phyloP scores from a whole-genome alignment of 1,140 invertebrate genomes.

The Formica selysi region DNA sequence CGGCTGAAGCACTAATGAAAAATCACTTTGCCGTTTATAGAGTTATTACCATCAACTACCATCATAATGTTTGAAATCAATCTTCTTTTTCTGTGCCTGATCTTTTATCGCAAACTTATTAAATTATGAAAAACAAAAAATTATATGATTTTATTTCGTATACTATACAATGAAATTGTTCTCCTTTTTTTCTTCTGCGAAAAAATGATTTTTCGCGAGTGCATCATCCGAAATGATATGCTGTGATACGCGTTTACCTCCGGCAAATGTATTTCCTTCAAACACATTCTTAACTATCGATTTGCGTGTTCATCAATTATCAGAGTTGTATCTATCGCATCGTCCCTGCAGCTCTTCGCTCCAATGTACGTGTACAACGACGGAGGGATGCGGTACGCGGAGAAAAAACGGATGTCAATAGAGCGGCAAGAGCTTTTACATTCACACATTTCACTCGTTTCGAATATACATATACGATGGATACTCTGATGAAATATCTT shows the following conservation, averaged over 20 bases:
- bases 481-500: conserved; percentile 36
- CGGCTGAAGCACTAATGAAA: conserved; percentile 40
- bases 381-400: conserved; percentile 36
- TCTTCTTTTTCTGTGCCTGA: not conserved
- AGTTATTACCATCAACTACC: not conserved
- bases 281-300: conserved; percentile 19
- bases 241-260: conserved; percentile 31
- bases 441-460: conserved; percentile 29
- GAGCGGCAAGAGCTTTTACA: conserved; percentile 31
- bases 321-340: conserved; percentile 48
- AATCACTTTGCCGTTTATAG: conserved; percentile 34
- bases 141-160: not conserved
- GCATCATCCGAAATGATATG: conserved; percentile 38
- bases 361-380: conserved; percentile 29
- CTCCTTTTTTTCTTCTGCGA: not conserved
- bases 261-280: not conserved
- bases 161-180: not conserved
- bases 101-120: not conserved
- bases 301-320: conserved; percentile 35
- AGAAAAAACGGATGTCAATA: conserved; percentile 39
- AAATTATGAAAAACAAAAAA: not conserved
- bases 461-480: conserved; percentile 10
- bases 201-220: conserved; percentile 52
- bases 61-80: conserved; percentile 17
- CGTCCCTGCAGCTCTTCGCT: conserved; percentile 62